These are phyloP conservation scores for Drosophila pullipes DNA, from an alignment of 2,888 invertebrate genomes.

Conservation along the genomic window DNA sequence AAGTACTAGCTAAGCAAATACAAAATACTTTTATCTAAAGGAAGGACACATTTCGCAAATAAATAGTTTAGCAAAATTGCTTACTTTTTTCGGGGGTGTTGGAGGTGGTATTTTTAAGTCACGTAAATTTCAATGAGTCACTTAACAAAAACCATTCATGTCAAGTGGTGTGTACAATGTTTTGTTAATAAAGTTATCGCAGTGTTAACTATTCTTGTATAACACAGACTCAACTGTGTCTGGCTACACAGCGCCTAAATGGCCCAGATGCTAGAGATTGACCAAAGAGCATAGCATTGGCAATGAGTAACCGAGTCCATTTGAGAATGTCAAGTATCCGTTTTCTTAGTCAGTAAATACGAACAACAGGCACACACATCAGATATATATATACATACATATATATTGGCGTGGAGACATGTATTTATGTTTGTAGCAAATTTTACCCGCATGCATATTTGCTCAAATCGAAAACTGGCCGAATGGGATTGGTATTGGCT, in stretches of 20 bases:
- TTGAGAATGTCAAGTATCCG: conserved; percentile 56
- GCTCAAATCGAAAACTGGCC: conserved; percentile 7
- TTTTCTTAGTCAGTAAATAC: conserved; percentile 68
- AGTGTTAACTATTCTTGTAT: conserved; percentile 33
- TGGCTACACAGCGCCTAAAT: background rate
- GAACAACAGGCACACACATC: background rate
- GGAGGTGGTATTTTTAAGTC: conserved; percentile 22
- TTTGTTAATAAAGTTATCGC: conserved; percentile 39
- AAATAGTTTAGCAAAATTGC: background rate
- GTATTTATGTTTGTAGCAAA: background rate
- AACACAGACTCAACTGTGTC: conserved; percentile 27
- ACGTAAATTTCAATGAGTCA: conserved; percentile 46
- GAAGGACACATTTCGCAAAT: background rate
- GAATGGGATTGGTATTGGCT: conserved; percentile 36
- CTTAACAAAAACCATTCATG: conserved; percentile 56
- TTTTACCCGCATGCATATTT: conserved; percentile 16
- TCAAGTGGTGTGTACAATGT: conserved; percentile 48
- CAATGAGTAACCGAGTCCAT: conserved; percentile 5
- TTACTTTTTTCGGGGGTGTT: background rate
- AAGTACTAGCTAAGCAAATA: conserved; percentile 10
- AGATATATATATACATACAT: background rate
- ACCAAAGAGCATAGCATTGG: conserved; percentile 3
- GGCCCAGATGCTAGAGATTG: conserved; percentile 35
- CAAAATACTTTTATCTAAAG: background rate
- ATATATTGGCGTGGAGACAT: background rate